Conservation (phyloP, 2,888 invertebrate genomes). For the Vandiemenella viatica region DNA sequence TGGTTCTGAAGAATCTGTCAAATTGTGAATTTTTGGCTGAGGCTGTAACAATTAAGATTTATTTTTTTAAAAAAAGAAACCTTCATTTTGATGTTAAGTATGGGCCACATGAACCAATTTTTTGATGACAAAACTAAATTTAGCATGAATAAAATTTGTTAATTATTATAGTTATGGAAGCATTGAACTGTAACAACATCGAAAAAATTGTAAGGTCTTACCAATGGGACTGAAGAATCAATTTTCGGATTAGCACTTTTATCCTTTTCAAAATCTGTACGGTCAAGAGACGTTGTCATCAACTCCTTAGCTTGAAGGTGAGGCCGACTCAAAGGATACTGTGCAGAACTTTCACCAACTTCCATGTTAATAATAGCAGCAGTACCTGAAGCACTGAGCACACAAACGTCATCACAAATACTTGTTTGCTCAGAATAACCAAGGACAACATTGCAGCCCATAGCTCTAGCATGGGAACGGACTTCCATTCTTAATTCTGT, state of each 20-base stretch:
- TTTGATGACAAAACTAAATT: too few relatives aligned
- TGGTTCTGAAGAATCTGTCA: too few relatives aligned
- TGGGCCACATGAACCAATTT: too few relatives aligned
- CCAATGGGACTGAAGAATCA: too few relatives aligned
- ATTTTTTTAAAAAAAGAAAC: too few relatives aligned
- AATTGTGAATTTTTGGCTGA: too few relatives aligned
- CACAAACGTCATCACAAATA: constrained; percentile 90
- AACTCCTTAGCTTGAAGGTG: constrained; percentile 22
- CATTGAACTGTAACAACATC: too few relatives aligned
- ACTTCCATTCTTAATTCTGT: constrained; percentile 90
- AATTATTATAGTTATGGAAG: too few relatives aligned
- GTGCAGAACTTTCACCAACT: neutral
- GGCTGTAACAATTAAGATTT: too few relatives aligned
- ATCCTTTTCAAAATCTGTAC: constrained; percentile 35
- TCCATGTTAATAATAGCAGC: constrained; percentile 66
- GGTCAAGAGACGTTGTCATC: constrained; percentile 36
- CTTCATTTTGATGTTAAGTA: too few relatives aligned
- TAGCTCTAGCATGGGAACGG: constrained; percentile 77
- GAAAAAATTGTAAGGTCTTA: too few relatives aligned
- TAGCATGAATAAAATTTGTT: too few relatives aligned
- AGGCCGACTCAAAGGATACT: neutral
- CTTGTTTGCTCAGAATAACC: constrained; percentile 87
- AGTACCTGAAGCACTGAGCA: constrained; percentile 84
- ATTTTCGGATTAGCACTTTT: constrained; percentile 20
- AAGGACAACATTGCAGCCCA: constrained; percentile 87